Conservation (phyloP, 1,140 invertebrate species). For the Yoshiicerus persimilis region DNA sequence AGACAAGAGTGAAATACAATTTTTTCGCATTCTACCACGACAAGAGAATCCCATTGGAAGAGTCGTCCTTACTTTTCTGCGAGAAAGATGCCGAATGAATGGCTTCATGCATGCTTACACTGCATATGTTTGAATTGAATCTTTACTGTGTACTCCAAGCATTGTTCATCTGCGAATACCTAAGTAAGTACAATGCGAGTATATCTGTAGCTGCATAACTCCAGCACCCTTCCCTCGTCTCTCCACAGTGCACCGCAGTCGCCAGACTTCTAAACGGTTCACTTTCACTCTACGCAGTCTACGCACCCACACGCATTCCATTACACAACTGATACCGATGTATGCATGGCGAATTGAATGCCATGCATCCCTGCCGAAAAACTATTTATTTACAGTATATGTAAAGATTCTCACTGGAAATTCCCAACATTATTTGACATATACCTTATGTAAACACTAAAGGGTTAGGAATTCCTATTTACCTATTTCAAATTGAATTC, state of each 20-base stretch:
- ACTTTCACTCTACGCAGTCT: background rate
- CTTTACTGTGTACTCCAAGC: background rate
- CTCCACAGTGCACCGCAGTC: too few species aligned
- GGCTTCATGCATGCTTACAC: conserved; percentile 29
- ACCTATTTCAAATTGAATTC: background rate
- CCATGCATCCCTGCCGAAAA: background rate
- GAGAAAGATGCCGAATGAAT: conserved; percentile 18
- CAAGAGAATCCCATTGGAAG: background rate
- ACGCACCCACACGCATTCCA: background rate
- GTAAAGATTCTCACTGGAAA: background rate
- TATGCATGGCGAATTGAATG: background rate
- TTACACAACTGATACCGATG: background rate
- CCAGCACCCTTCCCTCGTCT: background rate
- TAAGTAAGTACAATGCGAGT: background rate
- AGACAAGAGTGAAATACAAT: conserved; percentile 19
- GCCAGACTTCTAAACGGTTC: too few species aligned
- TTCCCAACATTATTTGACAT: background rate
- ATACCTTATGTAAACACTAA: background rate
- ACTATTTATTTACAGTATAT: background rate
- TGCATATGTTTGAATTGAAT: conserved; percentile 20
- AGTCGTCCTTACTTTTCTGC: background rate
- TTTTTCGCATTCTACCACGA: background rate
- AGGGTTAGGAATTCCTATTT: background rate
- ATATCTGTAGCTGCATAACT: too few species aligned
- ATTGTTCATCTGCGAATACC: too few species aligned